Percentiles rank a stretch among this genome's conserved stretches.
Conservation (phyloP, 30 jellyfish, hydroid and myxozoan species). For the Sanderia malayensis region DNA sequence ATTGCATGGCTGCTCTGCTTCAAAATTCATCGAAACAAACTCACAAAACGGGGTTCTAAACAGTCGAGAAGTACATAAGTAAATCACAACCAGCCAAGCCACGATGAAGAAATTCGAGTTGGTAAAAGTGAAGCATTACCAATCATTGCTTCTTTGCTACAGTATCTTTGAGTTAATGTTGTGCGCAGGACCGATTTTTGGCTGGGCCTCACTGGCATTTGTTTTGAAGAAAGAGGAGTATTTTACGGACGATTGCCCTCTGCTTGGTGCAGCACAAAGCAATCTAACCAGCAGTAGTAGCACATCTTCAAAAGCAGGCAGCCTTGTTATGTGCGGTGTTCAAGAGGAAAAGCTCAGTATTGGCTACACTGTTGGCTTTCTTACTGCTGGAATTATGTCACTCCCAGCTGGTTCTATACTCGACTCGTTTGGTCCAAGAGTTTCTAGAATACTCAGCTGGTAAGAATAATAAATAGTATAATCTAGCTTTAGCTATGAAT, state of each 20-base stretch:
- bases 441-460: conserved; percentile 62
- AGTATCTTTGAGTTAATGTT: conserved; percentile 60
- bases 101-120: background rate
- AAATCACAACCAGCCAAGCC: too few relatives aligned
- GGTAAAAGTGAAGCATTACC: background rate
- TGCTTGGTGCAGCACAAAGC: background rate
- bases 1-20: too few relatives aligned
- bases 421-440: conserved; percentile 57
- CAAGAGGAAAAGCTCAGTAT: conserved; percentile 52
- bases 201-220: conserved; percentile 76
- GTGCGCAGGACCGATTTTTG: conserved; percentile 71
- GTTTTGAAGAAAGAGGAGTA: conserved; percentile 60
- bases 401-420: conserved; percentile 68
- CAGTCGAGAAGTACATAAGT: too few relatives aligned
- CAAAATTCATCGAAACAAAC: too few relatives aligned
- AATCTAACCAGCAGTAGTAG: background rate
- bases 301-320: too few relatives aligned
- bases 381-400: conserved; percentile 60
- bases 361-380: conserved; percentile 63
- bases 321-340: conserved; percentile 8
- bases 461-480: conserved; percentile 6
- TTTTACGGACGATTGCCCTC: conserved; percentile 35
- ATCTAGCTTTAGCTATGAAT: too few relatives aligned
- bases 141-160: conserved; percentile 31
- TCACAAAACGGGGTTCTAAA: too few relatives aligned